Percentiles rank a stretch among this genome's conserved stretches.
Evolutionary conservation across 2,113 vertebrate genomes (phyloP).

Genomic region (Mystacornis crossleyi): DNA sequence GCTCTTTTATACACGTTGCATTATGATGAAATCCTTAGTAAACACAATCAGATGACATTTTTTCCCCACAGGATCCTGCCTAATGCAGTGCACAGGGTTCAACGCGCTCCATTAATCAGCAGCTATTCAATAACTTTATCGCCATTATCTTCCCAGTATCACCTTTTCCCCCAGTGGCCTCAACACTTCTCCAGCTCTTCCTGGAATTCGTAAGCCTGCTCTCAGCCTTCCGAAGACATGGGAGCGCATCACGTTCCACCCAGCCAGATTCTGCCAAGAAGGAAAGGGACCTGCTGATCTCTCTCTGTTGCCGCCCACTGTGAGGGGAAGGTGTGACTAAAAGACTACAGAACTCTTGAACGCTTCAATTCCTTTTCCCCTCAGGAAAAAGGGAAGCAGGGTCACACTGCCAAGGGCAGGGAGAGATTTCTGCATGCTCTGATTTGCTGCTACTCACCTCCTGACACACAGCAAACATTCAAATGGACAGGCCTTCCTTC

Average conservation of each 20-base stretch:
- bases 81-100: background rate
- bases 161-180: background rate
- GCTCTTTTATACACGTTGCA: background rate
- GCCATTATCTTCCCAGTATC: background rate
- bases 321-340: background rate
- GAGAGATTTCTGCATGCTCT: background rate
- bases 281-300: background rate
- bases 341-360: background rate
- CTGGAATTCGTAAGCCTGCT: background rate
- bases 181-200: background rate
- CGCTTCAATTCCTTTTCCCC: background rate
- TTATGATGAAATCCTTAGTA: background rate
- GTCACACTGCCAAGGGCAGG: background rate
- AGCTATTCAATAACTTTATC: background rate
- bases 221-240: background rate
- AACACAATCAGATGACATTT: background rate
- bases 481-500: background rate
- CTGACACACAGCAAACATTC: background rate
- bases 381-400: background rate
- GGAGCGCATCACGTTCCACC: background rate
- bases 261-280: background rate
- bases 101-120: background rate
- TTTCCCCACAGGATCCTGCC: background rate
- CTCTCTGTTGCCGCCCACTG: background rate
- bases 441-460: rapidly evolving